Percentiles rank a stretch among this genome's conserved stretches.
Conservation (phyloP, 2,888 invertebrate species). For the Xiphydria camelus region DNA sequence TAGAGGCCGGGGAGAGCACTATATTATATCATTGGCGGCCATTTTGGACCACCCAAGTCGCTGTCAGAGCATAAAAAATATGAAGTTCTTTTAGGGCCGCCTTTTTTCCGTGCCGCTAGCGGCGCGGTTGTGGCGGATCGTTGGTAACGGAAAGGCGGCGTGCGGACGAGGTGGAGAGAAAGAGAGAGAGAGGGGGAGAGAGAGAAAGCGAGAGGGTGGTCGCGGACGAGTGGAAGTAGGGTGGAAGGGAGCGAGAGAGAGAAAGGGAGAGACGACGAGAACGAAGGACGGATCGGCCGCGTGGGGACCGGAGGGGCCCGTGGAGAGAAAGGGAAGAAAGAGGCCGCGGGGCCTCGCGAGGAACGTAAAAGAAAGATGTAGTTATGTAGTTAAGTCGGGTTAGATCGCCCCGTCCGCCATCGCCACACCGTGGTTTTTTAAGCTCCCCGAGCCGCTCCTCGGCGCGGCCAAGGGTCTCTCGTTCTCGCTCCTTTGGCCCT, state of each 20-base stretch:
- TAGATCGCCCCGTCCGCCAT: slow-evolving; percentile 50
- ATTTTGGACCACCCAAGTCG: slow-evolving; percentile 59
- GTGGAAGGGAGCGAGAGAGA: slow-evolving; percentile 12
- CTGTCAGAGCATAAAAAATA: slow-evolving; percentile 58
- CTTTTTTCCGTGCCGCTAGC: slow-evolving; percentile 57
- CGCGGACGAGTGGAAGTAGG: slow-evolving; percentile 7
- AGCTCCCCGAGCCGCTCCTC: too few species aligned
- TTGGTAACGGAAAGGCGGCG: slow-evolving; percentile 43
- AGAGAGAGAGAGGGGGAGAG: slow-evolving; percentile 19
- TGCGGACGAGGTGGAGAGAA: slow-evolving; percentile 8
- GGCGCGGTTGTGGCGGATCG: slow-evolving; percentile 42
- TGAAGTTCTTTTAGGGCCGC: slow-evolving; percentile 59
- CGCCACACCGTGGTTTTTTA: slow-evolving; percentile 34
- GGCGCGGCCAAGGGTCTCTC: too few species aligned
- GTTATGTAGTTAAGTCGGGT: slow-evolving; percentile 51
- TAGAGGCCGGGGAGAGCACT: slow-evolving; percentile 42
- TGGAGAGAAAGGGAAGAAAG: slow-evolving; percentile 20
- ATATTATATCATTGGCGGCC: slow-evolving; percentile 58
- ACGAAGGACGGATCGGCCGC: slow-evolving; percentile 17
- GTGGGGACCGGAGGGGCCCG: background rate
- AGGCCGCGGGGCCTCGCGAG: slow-evolving; percentile 30
- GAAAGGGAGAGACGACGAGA: slow-evolving; percentile 15
- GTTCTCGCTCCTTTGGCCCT: slow-evolving; percentile 10
- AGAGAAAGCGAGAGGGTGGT: slow-evolving; percentile 16
- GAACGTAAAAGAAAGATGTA: slow-evolving; percentile 53